These are phyloP conservation scores for Oxyruncus cristatus DNA, from an alignment of 2,113 vertebrate species.

Conservation along the genomic window DNA sequence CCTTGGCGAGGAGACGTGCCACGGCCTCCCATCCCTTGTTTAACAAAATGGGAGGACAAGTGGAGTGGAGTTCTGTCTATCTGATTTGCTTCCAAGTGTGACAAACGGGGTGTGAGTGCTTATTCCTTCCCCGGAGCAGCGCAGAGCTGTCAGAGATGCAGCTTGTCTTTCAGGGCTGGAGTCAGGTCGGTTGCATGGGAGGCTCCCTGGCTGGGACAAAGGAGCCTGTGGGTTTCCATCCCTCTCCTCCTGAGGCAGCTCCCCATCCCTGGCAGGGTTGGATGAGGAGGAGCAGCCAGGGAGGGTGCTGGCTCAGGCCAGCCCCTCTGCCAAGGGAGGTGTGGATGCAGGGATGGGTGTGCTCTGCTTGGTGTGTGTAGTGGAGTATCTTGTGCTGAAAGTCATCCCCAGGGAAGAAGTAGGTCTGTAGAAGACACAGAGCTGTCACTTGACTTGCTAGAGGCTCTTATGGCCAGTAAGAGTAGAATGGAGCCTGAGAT, in stretches of 20 bases:
- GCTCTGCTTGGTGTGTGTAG: rapidly evolving
- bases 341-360: rapidly evolving
- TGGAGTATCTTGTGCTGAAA: neutral
- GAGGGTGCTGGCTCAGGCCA: neutral
- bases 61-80: neutral
- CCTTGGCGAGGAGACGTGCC: neutral
- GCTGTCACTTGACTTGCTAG: neutral
- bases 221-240: neutral
- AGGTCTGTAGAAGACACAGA: neutral
- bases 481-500: neutral
- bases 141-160: neutral
- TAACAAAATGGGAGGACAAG: constrained; percentile 8
- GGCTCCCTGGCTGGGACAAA: neutral
- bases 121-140: neutral
- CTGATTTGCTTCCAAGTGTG: constrained; percentile 47
- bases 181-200: neutral
- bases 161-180: neutral
- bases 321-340: neutral
- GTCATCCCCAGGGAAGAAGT: neutral
- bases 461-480: neutral
- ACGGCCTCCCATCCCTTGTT: neutral
- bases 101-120: neutral
- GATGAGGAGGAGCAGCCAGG: neutral
- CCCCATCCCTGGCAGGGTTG: neutral
- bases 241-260: neutral